phyloP scores from a whole-genome alignment of 92 coral and sea anemone genomes.

The Pocillopora meandrina region DNA sequence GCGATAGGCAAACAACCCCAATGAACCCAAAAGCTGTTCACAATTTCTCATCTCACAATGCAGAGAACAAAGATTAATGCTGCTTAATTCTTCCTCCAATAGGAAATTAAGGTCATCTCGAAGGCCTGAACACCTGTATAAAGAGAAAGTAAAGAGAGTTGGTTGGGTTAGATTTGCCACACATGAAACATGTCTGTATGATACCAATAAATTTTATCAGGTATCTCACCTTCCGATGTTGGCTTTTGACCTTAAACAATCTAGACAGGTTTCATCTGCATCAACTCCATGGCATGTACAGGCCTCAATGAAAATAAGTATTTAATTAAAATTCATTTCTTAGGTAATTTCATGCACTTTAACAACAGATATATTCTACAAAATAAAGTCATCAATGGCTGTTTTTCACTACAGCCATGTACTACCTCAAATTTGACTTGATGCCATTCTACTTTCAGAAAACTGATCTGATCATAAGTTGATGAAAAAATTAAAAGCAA shows the following conservation, averaged over 20 bases:
- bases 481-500: too few species aligned
- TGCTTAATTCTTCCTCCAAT: conserved; percentile 47
- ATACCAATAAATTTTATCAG: neutral
- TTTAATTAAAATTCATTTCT: neutral
- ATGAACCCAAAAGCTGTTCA: conserved; percentile 45
- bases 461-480: too few species aligned
- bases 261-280: neutral
- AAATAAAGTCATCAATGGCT: conserved; percentile 52
- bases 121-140: conserved; percentile 30
- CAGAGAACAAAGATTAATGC: conserved; percentile 42
- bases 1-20: conserved; percentile 52
- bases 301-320: too few species aligned
- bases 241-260: conserved; percentile 48
- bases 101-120: conserved; percentile 51
- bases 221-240: neutral
- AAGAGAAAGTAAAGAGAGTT: neutral
- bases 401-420: conserved; percentile 6
- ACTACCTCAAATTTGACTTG: too few species aligned
- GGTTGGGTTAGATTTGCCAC: neutral
- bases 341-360: neutral
- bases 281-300: neutral
- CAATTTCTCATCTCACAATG: conserved; percentile 53
- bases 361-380: conserved; percentile 3
- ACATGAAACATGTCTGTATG: neutral
- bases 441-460: too few species aligned